phyloP scores from a whole-genome alignment of 2,797 vertebrate species.

The Lophura swinhoii region DNA sequence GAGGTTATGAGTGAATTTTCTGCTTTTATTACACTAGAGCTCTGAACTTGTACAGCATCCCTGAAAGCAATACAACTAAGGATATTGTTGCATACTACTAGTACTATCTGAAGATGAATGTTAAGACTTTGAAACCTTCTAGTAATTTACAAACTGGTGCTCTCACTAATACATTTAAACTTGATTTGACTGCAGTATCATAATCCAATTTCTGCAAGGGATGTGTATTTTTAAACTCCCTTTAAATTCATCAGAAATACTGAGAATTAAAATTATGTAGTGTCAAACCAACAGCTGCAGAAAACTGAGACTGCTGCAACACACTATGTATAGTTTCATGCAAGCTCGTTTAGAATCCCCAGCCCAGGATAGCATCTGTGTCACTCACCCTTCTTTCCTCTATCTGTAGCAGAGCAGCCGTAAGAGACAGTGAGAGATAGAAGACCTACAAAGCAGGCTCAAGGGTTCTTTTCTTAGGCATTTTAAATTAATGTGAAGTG shows the following conservation, averaged over 20 bases:
- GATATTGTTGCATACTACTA: background rate
- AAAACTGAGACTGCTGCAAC: background rate
- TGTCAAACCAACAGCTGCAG: background rate
- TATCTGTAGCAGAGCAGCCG: background rate
- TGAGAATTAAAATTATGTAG: fast-evolving
- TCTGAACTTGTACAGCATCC: background rate
- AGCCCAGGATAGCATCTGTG: background rate
- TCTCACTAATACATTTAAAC: background rate
- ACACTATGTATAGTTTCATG: fast-evolving
- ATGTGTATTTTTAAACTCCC: background rate
- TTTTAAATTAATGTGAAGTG: constrained; percentile 39
- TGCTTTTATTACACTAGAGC: background rate
- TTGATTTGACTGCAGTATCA: background rate
- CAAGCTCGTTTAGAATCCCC: background rate
- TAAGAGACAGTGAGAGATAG: background rate
- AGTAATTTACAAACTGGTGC: background rate
- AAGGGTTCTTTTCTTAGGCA: background rate
- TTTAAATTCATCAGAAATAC: background rate
- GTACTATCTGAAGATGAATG: background rate
- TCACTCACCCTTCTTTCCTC: background rate
- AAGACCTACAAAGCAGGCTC: background rate
- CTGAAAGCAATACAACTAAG: background rate
- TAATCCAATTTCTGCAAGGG: background rate
- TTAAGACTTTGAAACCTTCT: background rate
- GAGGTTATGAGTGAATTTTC: background rate